Base-by-base conservation (phyloP, 1,140 invertebrate species). In the Tetramorium simillimum region DNA sequence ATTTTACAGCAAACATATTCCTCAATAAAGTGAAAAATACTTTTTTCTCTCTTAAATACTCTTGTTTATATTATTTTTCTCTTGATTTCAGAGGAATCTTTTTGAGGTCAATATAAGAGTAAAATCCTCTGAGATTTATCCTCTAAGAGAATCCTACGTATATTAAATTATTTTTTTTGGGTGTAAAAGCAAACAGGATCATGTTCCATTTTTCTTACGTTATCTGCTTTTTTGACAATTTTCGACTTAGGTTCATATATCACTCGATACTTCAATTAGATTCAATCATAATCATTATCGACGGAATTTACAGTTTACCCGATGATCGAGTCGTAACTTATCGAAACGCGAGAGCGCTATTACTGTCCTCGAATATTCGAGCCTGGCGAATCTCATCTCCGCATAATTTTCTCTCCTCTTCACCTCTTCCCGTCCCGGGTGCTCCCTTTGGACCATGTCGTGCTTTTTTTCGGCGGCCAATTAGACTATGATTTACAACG, bases 401-500 rank as follows among this genome's bases (percentile, higher is more conserved):
- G 33, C 49, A 77, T 85, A 85, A 85, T 86, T 70, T 86, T 40
- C 24, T 58, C n/a, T 37, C 28, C 18, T 82, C 46, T 21, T 82
- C 40, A 16, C 33, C 21, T 33, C 58, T 40, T 80, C 16, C 1
- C 60, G 7, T 62, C 43, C 21, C 21, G 18, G 18, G 3, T 58
- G 43, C 33, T 28, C 33, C 46, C 33, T 73, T 43, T 21, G 40
- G 28, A 60, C 24, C 40, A n/a, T 43, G 16, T 33, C 24, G 80
- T 62, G 46, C 40, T 80, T 82, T 86, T 69, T 86, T 86, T 70
- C 63, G 40, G 3, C 18, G 60, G 62, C 73, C 86, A 86, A 90
- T 90, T 90, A 91, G 82, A 91, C 89, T 91, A 91, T 90, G 90
- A 91, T 91, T 91, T 91, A 91, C 87, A 90, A 62, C 78, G 87